phyloP scores from a whole-genome alignment of 1,140 invertebrate species.

The Scaptomyza hsui region DNA sequence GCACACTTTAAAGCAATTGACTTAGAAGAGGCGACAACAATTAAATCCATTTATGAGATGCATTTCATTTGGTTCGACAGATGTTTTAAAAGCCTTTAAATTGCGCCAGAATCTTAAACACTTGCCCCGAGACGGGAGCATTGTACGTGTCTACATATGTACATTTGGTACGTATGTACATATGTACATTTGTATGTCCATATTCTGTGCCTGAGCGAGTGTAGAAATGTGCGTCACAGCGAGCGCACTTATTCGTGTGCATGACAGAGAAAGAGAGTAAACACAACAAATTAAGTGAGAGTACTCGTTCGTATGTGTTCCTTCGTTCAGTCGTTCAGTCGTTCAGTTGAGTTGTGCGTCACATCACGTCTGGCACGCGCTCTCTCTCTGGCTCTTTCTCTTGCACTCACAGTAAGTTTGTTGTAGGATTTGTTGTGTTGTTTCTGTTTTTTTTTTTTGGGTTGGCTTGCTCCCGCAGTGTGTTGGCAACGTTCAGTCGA shows the following conservation, averaged over 20 bases:
- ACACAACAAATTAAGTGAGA: not conserved
- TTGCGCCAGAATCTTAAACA: conserved; percentile 63
- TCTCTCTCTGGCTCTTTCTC: conserved; percentile 9
- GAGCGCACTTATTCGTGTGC: conserved; percentile 12
- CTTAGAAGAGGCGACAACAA: conserved; percentile 13
- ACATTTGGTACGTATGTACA: not conserved
- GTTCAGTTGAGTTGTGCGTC: conserved; percentile 27
- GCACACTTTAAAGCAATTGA: not conserved
- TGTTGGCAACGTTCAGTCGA: conserved; percentile 64
- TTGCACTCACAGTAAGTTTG: conserved; percentile 48
- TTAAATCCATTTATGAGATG: conserved; percentile 22
- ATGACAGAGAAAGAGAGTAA: not conserved
- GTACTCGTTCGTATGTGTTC: not conserved
- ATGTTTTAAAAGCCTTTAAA: conserved; percentile 50
- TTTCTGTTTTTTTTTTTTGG: conserved; percentile 1
- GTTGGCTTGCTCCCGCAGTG: conserved; percentile 21
- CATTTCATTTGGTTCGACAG: conserved; percentile 18
- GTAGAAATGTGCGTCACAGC: conserved; percentile 51
- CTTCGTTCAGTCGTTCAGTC: not conserved
- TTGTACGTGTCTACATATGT: conserved; percentile 18
- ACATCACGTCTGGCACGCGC: conserved; percentile 2
- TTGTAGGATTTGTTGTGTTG: no score
- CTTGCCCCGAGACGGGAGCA: conserved; percentile 20
- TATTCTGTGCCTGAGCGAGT: conserved; percentile 13
- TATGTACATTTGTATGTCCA: not conserved